Evolutionary conservation across 2,113 vertebrate genomes (phyloP).

Genomic region (Platysteira castanea): DNA sequence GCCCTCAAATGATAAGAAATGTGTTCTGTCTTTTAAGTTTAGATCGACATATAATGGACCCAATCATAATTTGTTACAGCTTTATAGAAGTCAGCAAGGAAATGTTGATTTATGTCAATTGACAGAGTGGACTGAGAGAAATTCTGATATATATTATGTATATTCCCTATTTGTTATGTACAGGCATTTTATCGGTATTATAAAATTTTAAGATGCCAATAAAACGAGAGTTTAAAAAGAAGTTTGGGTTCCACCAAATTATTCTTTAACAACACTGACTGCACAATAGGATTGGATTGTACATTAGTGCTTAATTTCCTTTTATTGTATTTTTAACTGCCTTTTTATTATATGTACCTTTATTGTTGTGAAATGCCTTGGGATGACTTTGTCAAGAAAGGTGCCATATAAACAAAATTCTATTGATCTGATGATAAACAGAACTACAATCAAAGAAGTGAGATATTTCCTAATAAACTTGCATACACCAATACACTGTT

Average conservation of each 20-base stretch:
- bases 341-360: constrained; percentile 53
- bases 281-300: neutral
- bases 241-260: neutral
- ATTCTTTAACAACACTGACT: neutral
- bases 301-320: constrained; percentile 24
- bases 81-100: neutral
- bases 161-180: neutral
- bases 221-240: neutral
- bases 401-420: constrained; percentile 9
- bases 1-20: fast-evolving
- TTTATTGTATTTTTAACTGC: constrained; percentile 48
- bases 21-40: neutral
- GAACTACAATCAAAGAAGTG: constrained; percentile 28
- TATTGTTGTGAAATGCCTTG: constrained; percentile 21
- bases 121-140: neutral
- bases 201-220: constrained; percentile 8
- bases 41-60: neutral
- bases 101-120: neutral
- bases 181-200: neutral
- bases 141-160: neutral
- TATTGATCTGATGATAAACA: constrained; percentile 53
- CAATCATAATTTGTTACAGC: neutral
- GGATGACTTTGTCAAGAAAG: constrained; percentile 32
- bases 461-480: constrained; percentile 57
- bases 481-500: neutral